Evolutionary conservation across 2,888 invertebrate genomes (phyloP), one percentile per base, ranked within the genome.

Genomic region (Plagodis dolabraria): DNA sequence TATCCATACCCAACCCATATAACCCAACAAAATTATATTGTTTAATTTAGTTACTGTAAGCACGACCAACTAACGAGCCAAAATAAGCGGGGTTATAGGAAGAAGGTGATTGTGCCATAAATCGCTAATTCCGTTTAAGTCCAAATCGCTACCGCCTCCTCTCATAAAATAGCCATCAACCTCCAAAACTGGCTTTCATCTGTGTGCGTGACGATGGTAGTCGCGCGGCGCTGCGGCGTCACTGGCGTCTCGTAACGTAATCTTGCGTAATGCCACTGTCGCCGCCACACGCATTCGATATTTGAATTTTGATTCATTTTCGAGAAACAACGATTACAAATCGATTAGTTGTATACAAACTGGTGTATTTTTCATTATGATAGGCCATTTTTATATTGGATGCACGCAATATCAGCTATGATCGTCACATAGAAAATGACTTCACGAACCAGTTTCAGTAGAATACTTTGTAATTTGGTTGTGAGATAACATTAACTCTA

Each of bases 211-310:
- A 72, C 77, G 68, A 76, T 65, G 71, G 64, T 10, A 10, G 74
- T 63, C 71, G 68, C 71, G 68, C 75, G 64, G 75, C 65, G 72
- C 69, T 74, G 66, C 53, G n/a, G 45, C 48, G 45, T 49, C 49
- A 49, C 12, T 50, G 42, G 57, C 44, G 49, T 53, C 60, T 75
- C 81, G 85, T 82, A 85, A 87, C 83, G 74, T 77, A 77, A 80
- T 77, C 71, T 89, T 88, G 88, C 87, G 88, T 82, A 88, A 88
- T 80, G 72, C 68, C 47, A 56, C 52, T 77, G 76, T 78, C 79
- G 77, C 67, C 60, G 48, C 63, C 64, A 72, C 73, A 71, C 70
- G 65, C 67, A 69, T 67, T 72, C 69, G 75, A 74, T 76, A 67
- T 69, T 69, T 69, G 67, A 69, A 69, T 79, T 74, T 69, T 76